These are phyloP conservation scores for Coelinius sp. DNA, from an alignment of 2,888 invertebrate species.

Conservation along the genomic window DNA sequence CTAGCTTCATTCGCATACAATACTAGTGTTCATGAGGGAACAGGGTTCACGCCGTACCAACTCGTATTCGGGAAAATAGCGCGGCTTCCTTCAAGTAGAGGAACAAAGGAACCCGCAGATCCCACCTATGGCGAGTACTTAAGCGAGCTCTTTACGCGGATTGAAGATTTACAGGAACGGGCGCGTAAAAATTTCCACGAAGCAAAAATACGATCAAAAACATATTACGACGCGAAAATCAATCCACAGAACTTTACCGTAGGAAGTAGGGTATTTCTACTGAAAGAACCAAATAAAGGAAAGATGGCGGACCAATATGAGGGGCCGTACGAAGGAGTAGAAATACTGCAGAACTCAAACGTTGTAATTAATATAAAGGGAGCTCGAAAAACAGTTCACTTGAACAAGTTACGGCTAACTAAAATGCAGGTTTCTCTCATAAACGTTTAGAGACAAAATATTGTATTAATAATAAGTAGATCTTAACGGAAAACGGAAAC, in stretches of 20 bases:
- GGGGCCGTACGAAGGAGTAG: constrained; percentile 31
- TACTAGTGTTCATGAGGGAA: constrained; percentile 54
- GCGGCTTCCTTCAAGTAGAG: constrained; percentile 47
- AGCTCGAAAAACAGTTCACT: too few species aligned
- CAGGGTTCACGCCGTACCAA: constrained; percentile 61
- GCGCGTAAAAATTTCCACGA: constrained; percentile 50
- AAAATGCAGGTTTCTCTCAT: too few species aligned
- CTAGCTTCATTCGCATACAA: constrained; percentile 57
- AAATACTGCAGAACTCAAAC: constrained; percentile 24
- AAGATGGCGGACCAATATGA: constrained; percentile 36
- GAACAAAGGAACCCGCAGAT: constrained; percentile 25
- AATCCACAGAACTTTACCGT: background rate
- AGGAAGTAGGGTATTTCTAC: constrained; percentile 29
- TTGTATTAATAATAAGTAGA: too few species aligned
- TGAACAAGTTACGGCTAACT: too few species aligned
- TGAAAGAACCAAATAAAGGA: constrained; percentile 31
- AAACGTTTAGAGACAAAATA: too few species aligned
- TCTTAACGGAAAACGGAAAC: too few species aligned
- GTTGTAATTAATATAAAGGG: constrained; percentile 32
- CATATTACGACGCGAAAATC: constrained; percentile 41
- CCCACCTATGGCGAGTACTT: constrained; percentile 52
- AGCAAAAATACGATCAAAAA: constrained; percentile 56
- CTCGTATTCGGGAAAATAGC: constrained; percentile 62
- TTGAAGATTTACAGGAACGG: constrained; percentile 48
- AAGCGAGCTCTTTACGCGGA: constrained; percentile 50